A percentile compares a stretch with the other conserved stretches of the same genome.
Evolutionary conservation across 35 echinoderm and acorn worm genomes (phyloP).

Genomic region (Holothuria glaberrima): DNA sequence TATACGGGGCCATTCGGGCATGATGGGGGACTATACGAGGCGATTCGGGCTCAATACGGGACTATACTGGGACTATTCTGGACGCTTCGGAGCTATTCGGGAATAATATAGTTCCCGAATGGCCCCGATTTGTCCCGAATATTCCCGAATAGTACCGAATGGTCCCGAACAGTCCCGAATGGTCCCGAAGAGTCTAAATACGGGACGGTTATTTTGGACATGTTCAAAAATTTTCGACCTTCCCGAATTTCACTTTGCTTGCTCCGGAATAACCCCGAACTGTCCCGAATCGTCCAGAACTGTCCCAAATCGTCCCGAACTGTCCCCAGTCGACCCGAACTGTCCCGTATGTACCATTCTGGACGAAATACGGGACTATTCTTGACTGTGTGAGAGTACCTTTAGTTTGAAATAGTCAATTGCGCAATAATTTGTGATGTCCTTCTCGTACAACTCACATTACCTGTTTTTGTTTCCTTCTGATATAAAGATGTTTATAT

Average conservation of each 20-base stretch:
- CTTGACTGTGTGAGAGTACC: conserved; percentile 1
- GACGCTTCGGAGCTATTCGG: background rate
- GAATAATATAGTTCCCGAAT: conserved; percentile 6
- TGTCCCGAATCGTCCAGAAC: background rate
- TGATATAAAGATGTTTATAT: too few species aligned
- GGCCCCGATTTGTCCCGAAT: background rate
- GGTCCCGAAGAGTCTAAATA: background rate
- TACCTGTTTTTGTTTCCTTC: too few species aligned
- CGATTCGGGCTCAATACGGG: conserved; percentile 4
- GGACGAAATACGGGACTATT: background rate
- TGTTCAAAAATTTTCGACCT: background rate
- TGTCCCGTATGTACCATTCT: conserved; percentile 2
- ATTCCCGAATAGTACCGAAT: too few species aligned
- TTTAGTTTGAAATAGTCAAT: too few species aligned
- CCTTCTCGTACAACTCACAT: too few species aligned
- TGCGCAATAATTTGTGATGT: too few species aligned
- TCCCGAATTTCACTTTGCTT: background rate
- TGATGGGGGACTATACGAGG: background rate
- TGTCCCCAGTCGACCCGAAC: background rate
- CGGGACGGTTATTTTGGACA: background rate
- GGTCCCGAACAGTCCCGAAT: too few species aligned
- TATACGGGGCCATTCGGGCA: background rate
- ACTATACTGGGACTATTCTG: background rate
- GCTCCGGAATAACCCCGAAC: background rate
- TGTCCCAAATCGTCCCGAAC: background rate